A percentile compares a stretch with the other conserved stretches of the same genome.
Conservation (phyloP, 2,888 invertebrate species). For the Drosophila neotestacea region DNA sequence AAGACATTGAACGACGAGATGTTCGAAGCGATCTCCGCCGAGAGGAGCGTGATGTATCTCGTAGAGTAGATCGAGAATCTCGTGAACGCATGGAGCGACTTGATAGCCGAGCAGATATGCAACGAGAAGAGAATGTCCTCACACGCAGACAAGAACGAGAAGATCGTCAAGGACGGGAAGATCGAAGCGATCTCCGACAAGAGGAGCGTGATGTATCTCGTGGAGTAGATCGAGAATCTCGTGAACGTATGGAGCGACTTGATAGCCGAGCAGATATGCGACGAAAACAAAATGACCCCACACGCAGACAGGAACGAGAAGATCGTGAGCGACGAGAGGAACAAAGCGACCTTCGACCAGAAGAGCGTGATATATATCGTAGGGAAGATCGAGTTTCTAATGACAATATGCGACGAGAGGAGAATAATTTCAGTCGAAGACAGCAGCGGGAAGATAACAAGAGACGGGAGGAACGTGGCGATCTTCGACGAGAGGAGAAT, state of each 20-base stretch:
- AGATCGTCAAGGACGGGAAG: background rate
- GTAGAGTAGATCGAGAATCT: background rate
- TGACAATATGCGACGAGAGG: background rate
- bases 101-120: too few relatives aligned
- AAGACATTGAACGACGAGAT: constrained; percentile 2
- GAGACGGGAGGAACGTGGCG: background rate
- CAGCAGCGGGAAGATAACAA: too few relatives aligned
- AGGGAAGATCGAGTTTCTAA: too few relatives aligned
- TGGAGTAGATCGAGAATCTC: constrained; percentile 13
- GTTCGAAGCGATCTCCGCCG: background rate
- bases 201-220: background rate
- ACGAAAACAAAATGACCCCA: background rate
- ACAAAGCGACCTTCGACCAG: too few relatives aligned
- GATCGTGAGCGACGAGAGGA: background rate
- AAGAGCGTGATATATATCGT: background rate
- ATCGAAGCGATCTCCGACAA: background rate
- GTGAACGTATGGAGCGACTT: background rate
- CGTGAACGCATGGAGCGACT: background rate
- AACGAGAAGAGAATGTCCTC: background rate
- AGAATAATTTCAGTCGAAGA: background rate
- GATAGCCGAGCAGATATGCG: background rate
- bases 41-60: background rate
- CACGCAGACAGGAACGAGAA: background rate
- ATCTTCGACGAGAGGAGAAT: background rate
- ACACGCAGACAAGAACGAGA: background rate